phyloP scores from a whole-genome alignment of 2,888 invertebrate genomes.

The Congeria kusceri region DNA sequence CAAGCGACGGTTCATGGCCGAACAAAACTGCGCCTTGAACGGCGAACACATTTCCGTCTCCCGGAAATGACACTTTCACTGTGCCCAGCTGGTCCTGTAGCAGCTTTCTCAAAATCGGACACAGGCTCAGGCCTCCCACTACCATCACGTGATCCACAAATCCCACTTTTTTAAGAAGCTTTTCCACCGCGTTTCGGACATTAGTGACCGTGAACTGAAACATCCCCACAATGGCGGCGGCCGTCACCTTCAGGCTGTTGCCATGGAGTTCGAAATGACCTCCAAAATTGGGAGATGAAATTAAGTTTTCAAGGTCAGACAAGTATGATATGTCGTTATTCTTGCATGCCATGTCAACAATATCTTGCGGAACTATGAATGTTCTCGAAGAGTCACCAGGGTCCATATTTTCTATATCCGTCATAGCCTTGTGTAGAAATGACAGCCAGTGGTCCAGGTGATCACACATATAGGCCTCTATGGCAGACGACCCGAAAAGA shows the following conservation, averaged over 20 bases:
- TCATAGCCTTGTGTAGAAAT: conserved; percentile 32
- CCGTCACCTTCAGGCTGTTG: conserved; percentile 27
- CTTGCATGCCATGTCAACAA: conserved; percentile 26
- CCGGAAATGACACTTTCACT: conserved; percentile 25
- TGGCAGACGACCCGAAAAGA: conserved; percentile 40
- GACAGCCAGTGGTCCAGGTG: conserved; percentile 25
- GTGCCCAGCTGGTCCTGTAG: conserved; percentile 17
- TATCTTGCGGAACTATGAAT: conserved; percentile 20
- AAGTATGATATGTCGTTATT: conserved; percentile 16
- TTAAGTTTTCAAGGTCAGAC: conserved; percentile 20
- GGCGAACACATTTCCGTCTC: conserved; percentile 27
- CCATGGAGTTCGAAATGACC: conserved; percentile 34
- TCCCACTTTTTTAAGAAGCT: conserved; percentile 17
- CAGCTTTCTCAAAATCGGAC: conserved; percentile 22
- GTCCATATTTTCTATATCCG: conserved; percentile 1
- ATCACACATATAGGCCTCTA: conserved; percentile 22
- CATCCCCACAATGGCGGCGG: conserved; percentile 34
- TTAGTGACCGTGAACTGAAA: conserved; percentile 45
- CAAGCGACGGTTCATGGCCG: conserved; percentile 31
- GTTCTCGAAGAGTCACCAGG: background rate
- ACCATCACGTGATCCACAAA: conserved; percentile 37
- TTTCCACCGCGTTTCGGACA: conserved; percentile 25
- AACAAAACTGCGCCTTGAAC: conserved; percentile 53
- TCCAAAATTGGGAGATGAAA: conserved; percentile 36
- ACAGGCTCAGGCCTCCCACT: conserved; percentile 42